These are phyloP conservation scores for Mongoloraphidia duomilia DNA, from an alignment of 2,888 invertebrate genomes.

Conservation along the genomic window DNA sequence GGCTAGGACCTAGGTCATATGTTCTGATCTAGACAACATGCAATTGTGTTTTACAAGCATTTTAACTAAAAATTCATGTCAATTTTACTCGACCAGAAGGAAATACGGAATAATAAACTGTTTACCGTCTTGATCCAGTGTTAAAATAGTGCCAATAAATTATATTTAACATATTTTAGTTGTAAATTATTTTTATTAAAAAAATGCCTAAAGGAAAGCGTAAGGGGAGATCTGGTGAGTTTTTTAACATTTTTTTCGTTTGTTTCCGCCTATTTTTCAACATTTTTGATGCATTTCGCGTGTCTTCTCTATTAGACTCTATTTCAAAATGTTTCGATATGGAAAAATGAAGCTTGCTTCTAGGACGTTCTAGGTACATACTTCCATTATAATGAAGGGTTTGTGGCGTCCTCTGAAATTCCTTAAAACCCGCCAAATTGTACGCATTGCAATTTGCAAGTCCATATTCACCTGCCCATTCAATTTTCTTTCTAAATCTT, in stretches of 20 bases:
- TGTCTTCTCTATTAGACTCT: neutral
- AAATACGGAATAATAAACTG: slow-evolving; percentile 58
- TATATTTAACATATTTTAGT: neutral
- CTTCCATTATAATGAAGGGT: too few relatives aligned
- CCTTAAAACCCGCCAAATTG: too few relatives aligned
- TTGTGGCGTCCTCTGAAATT: too few relatives aligned
- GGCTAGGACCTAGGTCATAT: slow-evolving; percentile 21
- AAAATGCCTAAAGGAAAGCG: slow-evolving; percentile 67
- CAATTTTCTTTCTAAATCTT: too few relatives aligned
- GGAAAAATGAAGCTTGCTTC: too few relatives aligned
- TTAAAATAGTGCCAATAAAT: slow-evolving; percentile 37
- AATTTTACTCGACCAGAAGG: slow-evolving; percentile 53
- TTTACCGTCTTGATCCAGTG: slow-evolving; percentile 68
- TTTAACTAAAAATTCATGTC: slow-evolving; percentile 56
- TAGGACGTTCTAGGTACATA: too few relatives aligned
- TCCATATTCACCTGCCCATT: too few relatives aligned
- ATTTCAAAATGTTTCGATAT: too few relatives aligned
- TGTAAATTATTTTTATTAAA: slow-evolving; percentile 18
- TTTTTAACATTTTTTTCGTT: neutral
- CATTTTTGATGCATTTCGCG: neutral
- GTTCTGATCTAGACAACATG: slow-evolving; percentile 35
- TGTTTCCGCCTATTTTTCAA: neutral
- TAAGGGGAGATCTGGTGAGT: slow-evolving; percentile 58
- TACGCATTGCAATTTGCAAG: too few relatives aligned
- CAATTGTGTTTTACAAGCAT: slow-evolving; percentile 58